Evolutionary conservation across 2,888 invertebrate genomes (phyloP), one percentile per base, ranked within the genome.

Genomic region (Rhagophthalmus giganteus): DNA sequence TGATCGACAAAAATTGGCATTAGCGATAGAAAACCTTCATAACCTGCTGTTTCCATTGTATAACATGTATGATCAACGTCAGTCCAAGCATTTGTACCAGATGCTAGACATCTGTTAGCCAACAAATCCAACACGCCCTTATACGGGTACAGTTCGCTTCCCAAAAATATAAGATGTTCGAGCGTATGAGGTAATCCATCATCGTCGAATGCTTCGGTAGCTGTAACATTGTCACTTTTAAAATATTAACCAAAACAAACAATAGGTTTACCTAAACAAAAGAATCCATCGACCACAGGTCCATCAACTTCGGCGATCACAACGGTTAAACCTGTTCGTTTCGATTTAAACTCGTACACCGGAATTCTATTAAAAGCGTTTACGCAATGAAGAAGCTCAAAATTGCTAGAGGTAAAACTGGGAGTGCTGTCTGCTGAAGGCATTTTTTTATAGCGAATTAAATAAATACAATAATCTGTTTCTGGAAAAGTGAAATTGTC

Each of bases 1-100:
- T 96, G 95, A 69, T 95, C 94, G 48, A 95, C 73, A 71, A 93
- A 96, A 62, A 95, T 87, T 0, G 94, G 94, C 71, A 95, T 77
- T n/a, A 95, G 75, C 2, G 88, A 86, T 31, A 94, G 76, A 78
- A 94, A 94, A 10, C 95, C 95, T 66, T 88, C 87, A 63, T 86
- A 85, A 11, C 89, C 90, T 2, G 92, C 93, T 16, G 93, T 94
- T 54, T 86, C 85, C 76, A 94, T 85, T 0, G 92, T 93, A 71
- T 94, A 95, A 64, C 87, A 89, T 0, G 94, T 95, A 69, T 93
- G 90, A 73, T 95, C 94, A 0, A 80, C 81, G 66, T 85, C 86
- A 0, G 94, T 95, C 87, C 87, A 88, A 0, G 94, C 94, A 77
- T 95, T 94, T 2, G 94, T 94, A 1, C 94, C 94, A 27, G 90